Base-by-base conservation (phyloP, 1,140 invertebrate genomes). In the Cryptotermes secundus region DNA sequence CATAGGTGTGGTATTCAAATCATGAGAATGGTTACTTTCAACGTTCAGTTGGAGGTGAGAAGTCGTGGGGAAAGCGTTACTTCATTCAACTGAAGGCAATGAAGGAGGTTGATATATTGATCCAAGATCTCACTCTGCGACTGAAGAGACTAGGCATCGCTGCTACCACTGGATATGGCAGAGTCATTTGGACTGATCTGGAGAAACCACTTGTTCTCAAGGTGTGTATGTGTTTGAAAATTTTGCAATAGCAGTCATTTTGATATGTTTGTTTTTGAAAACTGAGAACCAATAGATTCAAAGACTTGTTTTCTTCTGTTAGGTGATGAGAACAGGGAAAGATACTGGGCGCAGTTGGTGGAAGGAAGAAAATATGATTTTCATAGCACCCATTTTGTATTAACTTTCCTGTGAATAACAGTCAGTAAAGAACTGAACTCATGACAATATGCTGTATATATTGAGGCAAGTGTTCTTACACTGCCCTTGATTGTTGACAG, bases 1-100 rank as follows among this genome's bases (percentile, higher is more conserved):
- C 14, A 72, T 31, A 91, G 90, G 86, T 89, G 45, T 92, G 91
- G 90, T 87, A 90, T 53, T 85, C 87, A 19, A 87, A 87, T 16
- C 87, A 86, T 34, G 86, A 87, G 14, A 85, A 85, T 35, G 88
- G 89, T 34, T 87, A 88, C 82, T 91, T 91, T 86, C 85, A 86
- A 42, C 86, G 89, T 12, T 86, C 87, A 10, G 83, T 72, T 72
- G 83, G 85, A 36, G 87, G 86, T 10, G 95, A 96, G 88, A 88
- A 87, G 49, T 87, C 90, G 10, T 99, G 97, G 97, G 94, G 95
- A 7, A 89, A 90, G 4, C 89, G 92, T 2, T 93, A 95, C 88
- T 95, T 93, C 88, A 91, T 98, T 42, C 95, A 97, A 87, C 88
- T 95, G 26, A 92, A 93, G 24, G 92, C 94, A 0, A 88, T 98